Evolutionary conservation across 2,888 invertebrate species (phyloP).

Genomic region (Eupithecia tripunctaria): DNA sequence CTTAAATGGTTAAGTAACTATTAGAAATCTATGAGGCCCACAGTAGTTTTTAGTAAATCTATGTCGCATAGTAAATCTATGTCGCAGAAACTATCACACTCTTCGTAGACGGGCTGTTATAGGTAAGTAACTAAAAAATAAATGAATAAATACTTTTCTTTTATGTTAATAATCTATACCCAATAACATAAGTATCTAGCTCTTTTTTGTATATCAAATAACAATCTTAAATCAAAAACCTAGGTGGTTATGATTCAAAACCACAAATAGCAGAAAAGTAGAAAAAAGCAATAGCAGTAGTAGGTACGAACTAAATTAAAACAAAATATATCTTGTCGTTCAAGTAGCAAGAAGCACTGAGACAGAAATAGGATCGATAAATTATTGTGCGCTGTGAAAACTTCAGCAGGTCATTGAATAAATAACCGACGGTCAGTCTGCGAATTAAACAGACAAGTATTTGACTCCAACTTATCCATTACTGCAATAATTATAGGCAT

Average conservation of each 20-base stretch:
- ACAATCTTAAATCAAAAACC: not conserved
- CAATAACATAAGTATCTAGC: no score
- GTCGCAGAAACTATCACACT: no score
- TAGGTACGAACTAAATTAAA: not conserved
- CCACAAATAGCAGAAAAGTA: not conserved
- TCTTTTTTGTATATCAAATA: no score
- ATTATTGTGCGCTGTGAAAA: constrained; percentile 55
- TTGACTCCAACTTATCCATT: constrained; percentile 39
- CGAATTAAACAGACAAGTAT: constrained; percentile 56
- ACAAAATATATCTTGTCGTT: constrained; percentile 14
- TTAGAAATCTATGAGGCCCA: no score
- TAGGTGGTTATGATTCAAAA: not conserved
- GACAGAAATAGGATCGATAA: constrained; percentile 54
- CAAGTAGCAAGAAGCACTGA: constrained; percentile 38
- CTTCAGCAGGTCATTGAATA: constrained; percentile 54
- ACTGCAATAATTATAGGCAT: constrained; percentile 17
- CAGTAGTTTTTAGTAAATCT: no score
- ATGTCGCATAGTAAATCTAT: no score
- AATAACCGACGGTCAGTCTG: constrained; percentile 50
- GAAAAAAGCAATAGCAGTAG: not conserved
- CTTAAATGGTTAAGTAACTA: no score
- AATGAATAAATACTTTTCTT: no score
- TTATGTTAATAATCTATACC: no score
- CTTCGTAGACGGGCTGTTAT: no score
- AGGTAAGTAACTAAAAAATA: no score